Evolutionary conservation across 1,140 invertebrate species (phyloP).

Genomic region (Tribolium castaneum): DNA sequence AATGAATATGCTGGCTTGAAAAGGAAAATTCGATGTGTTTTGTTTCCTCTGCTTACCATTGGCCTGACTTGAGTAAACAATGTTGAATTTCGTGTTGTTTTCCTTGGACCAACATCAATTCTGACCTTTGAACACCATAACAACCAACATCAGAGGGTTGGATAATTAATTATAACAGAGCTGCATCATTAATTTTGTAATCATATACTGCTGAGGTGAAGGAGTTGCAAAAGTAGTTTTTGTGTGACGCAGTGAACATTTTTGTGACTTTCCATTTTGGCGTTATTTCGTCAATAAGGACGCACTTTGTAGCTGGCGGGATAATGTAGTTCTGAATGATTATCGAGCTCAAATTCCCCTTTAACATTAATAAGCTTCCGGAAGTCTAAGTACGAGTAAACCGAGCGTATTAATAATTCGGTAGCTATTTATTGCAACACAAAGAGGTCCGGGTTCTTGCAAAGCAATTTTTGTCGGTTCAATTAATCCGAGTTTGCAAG

Average conservation of each 20-base stretch:
- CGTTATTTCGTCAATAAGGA: neutral
- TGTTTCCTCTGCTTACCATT: neutral
- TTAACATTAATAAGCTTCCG: slow-evolving; percentile 12
- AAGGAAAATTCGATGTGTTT: neutral
- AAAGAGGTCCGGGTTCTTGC: neutral
- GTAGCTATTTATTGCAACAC: slow-evolving; percentile 4
- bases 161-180: neutral
- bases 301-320: neutral
- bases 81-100: neutral
- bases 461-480: slow-evolving; percentile 11
- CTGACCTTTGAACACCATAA: neutral
- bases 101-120: neutral
- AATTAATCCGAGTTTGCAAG: slow-evolving; percentile 8
- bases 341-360: neutral
- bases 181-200: neutral
- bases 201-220: neutral
- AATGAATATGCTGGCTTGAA: neutral
- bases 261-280: too few species aligned
- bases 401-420: slow-evolving; percentile 9
- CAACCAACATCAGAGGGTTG: neutral
- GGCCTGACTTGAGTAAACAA: neutral
- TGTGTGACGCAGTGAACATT: neutral
- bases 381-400: neutral
- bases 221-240: neutral
- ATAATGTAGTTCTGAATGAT: neutral